phyloP scores from a whole-genome alignment of 2,797 vertebrate genomes.

The Ptychobarbus kaznakovi region DNA sequence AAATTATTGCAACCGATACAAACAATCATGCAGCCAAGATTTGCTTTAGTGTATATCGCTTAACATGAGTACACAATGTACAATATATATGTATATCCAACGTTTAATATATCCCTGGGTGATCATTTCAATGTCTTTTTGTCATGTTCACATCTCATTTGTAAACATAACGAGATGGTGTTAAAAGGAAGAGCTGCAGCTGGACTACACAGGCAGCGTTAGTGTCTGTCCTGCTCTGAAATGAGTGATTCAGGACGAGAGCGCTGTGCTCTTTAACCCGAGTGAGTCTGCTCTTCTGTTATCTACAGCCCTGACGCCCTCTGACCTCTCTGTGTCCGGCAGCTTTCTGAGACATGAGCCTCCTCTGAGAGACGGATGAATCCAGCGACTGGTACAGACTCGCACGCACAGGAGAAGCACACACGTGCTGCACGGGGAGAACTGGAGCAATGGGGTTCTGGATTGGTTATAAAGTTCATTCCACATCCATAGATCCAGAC shows the following conservation, averaged over 20 bases:
- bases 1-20: not conserved
- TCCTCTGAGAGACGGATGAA: constrained; percentile 2
- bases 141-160: not conserved
- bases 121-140: not conserved
- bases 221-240: not conserved
- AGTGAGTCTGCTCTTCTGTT: not conserved
- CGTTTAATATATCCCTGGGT: not conserved
- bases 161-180: not conserved
- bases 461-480: not conserved
- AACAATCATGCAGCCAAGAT: not conserved
- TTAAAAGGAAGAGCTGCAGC: not conserved
- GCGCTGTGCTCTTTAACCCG: constrained; percentile 19
- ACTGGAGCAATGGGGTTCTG: not conserved
- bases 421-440: not conserved
- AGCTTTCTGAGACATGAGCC: constrained; percentile 10
- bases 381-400: constrained; percentile 40
- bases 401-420: not conserved
- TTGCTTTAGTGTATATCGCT: not conserved
- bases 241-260: constrained; percentile 44
- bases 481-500: not conserved
- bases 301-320: constrained; percentile 19
- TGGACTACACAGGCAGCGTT: not conserved
- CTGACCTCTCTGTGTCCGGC: constrained; percentile 23
- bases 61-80: not conserved
- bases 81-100: not conserved